phyloP scores from a whole-genome alignment of 2,113 vertebrate genomes.

The Aptenodytes patagonicus region DNA sequence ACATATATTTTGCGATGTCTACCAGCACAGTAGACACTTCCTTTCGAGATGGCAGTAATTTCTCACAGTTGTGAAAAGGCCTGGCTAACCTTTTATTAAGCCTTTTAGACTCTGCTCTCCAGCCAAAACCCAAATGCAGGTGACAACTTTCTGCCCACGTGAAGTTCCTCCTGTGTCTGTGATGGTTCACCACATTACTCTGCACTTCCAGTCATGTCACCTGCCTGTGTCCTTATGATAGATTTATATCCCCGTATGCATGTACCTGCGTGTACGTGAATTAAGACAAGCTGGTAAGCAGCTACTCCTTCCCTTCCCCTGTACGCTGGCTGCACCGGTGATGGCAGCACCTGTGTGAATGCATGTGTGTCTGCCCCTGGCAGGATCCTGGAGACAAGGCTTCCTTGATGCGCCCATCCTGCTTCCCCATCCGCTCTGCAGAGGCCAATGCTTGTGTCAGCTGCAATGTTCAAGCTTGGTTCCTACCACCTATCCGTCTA shows the following conservation, averaged over 20 bases:
- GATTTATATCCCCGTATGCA: background rate
- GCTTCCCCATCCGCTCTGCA: background rate
- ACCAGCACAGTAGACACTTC: background rate
- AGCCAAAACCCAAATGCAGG: background rate
- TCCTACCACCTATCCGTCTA: background rate
- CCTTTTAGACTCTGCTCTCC: background rate
- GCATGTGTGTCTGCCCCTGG: background rate
- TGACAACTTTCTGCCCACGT: background rate
- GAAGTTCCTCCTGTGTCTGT: background rate
- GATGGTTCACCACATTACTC: background rate
- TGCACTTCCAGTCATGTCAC: background rate
- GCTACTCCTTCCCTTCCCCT: background rate
- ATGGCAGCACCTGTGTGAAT: background rate
- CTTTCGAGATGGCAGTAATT: background rate
- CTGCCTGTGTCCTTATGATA: background rate
- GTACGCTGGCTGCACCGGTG: fast-evolving
- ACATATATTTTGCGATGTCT: background rate
- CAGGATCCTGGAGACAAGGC: background rate
- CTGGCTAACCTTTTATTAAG: background rate
- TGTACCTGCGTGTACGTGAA: background rate
- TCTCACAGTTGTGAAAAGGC: background rate
- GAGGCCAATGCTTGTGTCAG: background rate
- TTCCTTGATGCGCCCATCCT: background rate
- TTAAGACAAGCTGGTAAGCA: background rate
- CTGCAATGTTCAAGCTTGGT: background rate